phyloP scores from a whole-genome alignment of 2,888 invertebrate genomes.

The Cyaniris semiargus region DNA sequence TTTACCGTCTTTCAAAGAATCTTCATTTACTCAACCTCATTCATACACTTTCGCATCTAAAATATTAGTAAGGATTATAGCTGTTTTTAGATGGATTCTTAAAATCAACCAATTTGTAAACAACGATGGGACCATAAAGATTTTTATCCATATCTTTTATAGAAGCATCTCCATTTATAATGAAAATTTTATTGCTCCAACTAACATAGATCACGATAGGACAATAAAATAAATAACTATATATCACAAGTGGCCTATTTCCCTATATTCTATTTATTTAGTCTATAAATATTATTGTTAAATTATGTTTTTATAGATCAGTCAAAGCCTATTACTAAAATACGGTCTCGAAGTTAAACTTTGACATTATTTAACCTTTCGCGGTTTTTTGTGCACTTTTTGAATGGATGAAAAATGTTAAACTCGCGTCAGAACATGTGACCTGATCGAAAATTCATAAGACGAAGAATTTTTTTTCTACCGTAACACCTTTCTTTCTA shows the following conservation, averaged over 20 bases:
- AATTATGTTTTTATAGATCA: neutral
- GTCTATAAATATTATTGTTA: neutral
- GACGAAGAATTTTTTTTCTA: too few relatives aligned
- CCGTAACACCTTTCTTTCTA: too few relatives aligned
- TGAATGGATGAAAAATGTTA: too few relatives aligned
- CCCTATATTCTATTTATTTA: neutral
- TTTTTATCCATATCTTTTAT: neutral
- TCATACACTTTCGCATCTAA: too few relatives aligned
- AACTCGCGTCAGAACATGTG: too few relatives aligned
- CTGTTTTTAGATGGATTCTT: neutral
- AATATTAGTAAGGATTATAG: too few relatives aligned
- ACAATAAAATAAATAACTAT: neutral
- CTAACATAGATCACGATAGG: conserved; percentile 4
- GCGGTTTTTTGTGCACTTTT: too few relatives aligned
- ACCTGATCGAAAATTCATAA: too few relatives aligned
- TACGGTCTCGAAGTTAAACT: neutral
- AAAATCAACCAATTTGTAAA: conserved; percentile 1
- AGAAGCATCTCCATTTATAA: conserved; percentile 1
- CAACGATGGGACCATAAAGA: neutral
- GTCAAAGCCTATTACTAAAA: too few relatives aligned
- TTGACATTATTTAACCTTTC: too few relatives aligned
- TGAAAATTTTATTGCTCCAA: neutral
- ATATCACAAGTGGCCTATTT: neutral
- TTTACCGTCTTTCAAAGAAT: too few relatives aligned
- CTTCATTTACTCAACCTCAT: too few relatives aligned